A percentile compares a stretch with the other conserved stretches of the same genome.
phyloP scores from a whole-genome alignment of 2,113 vertebrate species.

The Cercopithecus mona region DNA sequence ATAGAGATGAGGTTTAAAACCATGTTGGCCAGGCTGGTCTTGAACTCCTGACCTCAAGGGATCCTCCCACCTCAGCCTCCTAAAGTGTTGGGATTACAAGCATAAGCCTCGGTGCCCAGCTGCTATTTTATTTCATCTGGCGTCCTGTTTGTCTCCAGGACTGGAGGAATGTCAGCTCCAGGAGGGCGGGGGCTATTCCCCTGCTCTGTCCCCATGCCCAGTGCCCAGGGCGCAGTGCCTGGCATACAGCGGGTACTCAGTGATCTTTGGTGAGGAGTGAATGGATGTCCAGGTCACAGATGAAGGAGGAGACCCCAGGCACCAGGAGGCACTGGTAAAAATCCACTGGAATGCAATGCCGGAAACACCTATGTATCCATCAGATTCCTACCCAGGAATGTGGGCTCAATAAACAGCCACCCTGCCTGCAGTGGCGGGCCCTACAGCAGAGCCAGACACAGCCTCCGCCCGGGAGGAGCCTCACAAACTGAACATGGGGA shows the following conservation, averaged over 20 bases:
- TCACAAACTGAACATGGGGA: not conserved
- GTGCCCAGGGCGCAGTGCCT: not conserved
- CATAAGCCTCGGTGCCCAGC: fast-evolving
- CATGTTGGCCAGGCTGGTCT: not conserved
- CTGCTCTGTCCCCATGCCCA: not conserved
- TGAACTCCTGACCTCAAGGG: not conserved
- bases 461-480: not conserved
- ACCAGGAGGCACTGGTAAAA: not conserved
- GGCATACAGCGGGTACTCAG: not conserved
- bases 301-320: not conserved
- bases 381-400: not conserved
- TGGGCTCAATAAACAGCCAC: not conserved
- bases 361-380: no score
- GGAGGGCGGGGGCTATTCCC: not conserved
- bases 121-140: not conserved
- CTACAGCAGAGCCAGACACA: no score
- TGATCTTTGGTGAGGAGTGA: not conserved
- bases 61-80: not conserved
- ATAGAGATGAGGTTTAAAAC: no score
- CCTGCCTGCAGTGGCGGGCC: not conserved
- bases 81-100: no score
- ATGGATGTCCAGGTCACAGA: not conserved
- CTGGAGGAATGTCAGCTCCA: not conserved
- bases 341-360: not conserved
- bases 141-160: not conserved